Evolutionary conservation across 2,888 invertebrate species (phyloP).

Genomic region (Eristalis arbustorum): DNA sequence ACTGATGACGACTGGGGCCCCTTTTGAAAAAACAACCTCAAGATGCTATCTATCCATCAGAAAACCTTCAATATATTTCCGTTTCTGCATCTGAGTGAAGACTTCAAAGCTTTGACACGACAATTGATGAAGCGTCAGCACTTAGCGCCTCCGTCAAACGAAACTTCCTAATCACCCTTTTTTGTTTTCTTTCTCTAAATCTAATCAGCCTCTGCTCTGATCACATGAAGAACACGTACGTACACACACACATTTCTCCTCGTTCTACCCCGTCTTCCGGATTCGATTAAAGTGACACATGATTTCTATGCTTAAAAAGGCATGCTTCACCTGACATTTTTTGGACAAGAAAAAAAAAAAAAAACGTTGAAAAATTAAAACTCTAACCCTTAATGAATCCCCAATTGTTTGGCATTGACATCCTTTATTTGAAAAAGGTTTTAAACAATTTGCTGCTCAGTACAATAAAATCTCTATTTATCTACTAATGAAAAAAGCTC

Average conservation of each 20-base stretch:
- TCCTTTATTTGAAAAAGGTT: slow-evolving; percentile 62
- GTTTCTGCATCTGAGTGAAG: too few species aligned
- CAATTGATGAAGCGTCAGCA: too few species aligned
- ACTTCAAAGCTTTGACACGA: too few species aligned
- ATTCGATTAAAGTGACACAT: neutral
- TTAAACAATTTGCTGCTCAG: slow-evolving; percentile 49
- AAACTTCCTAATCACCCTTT: neutral
- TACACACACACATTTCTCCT: neutral
- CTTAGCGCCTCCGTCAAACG: too few species aligned
- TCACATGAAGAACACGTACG: neutral
- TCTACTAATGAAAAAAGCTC: slow-evolving; percentile 33
- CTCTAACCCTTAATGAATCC: slow-evolving; percentile 9
- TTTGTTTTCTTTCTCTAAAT: neutral
- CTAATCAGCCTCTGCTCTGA: neutral
- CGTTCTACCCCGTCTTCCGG: neutral
- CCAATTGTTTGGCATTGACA: slow-evolving; percentile 57
- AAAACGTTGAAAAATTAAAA: neutral
- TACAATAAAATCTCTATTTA: slow-evolving; percentile 2
- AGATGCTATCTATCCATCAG: too few species aligned
- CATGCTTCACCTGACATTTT: neutral
- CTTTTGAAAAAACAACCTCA: too few species aligned
- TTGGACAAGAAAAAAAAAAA: neutral
- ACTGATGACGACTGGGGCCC: neutral
- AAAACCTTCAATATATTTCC: neutral
- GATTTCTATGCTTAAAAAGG: neutral